A percentile compares a stretch with the other conserved stretches of the same genome.
Evolutionary conservation across 2,888 invertebrate species (phyloP).

Genomic region (Drosophila emarginata): DNA sequence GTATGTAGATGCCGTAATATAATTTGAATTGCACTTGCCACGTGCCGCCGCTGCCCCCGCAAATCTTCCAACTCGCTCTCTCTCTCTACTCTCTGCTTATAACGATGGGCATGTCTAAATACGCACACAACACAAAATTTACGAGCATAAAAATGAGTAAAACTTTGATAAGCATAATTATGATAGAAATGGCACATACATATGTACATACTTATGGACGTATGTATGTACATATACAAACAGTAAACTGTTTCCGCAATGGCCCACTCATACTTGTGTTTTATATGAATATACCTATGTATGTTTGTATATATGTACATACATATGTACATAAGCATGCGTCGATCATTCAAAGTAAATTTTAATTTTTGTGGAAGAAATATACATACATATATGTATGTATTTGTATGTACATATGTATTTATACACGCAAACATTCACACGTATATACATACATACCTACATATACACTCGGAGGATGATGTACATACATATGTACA

Average conservation of each 20-base stretch:
- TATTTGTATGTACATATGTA: neutral
- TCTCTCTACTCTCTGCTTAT: neutral
- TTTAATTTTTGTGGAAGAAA: slow-evolving; percentile 3
- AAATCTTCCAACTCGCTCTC: neutral
- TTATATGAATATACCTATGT: neutral
- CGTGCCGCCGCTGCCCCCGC: neutral
- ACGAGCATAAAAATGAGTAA: slow-evolving; percentile 16
- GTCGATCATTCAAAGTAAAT: slow-evolving; percentile 16
- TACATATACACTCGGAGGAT: neutral
- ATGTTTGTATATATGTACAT: neutral
- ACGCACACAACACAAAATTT: slow-evolving; percentile 12
- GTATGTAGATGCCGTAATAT: neutral
- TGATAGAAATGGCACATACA: slow-evolving; percentile 19
- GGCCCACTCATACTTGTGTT: too few species aligned
- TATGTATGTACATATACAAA: neutral
- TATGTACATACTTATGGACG: slow-evolving; percentile 16
- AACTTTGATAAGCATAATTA: slow-evolving; percentile 46
- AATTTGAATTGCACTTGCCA: neutral
- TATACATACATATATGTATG: neutral
- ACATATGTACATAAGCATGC: neutral
- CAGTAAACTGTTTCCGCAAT: neutral
- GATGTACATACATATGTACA: too few species aligned
- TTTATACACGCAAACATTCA: neutral
- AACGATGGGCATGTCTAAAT: slow-evolving; percentile 18
- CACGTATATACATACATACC: neutral